Base-by-base conservation (phyloP, 2,797 vertebrate genomes). In the Lemur catta region DNA sequence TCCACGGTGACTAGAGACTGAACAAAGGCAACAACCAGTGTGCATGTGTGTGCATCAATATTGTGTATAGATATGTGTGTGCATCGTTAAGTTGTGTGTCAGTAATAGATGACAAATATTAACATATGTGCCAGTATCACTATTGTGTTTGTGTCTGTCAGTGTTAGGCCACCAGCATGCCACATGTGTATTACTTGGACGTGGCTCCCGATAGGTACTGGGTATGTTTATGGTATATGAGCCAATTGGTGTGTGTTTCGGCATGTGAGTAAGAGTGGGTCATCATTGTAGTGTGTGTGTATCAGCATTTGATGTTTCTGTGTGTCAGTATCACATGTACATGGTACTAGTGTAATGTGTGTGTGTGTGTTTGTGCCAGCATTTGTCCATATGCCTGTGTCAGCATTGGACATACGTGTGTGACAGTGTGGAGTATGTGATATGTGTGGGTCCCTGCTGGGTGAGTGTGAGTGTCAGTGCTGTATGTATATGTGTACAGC, bases 291-390 rank as follows among this genome's bases (percentile, higher is more conserved):
- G 6, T n/a, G 7, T 14, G 4, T 22, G n/a, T 43, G 63, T 30
- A 12, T 71, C 59, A 3, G 71, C 18, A n/a, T 35, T 28, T 18
- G 35, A 48, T 14, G 6, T 65, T 38, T 85, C 30, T 76, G 20
- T 41, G 17, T 11, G 20, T 81, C 17, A 10, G 38, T 18, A 2
- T 4, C 22, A 69, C 50, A n/a, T 15, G 11, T 24, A 30, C 15
- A 3, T 26, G 14, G 8, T 22, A 0, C 63, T 35, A 35, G 61
- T 12, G 18, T 75, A 3, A 22, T 3, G 0, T 14, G 7, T 1
- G 9, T 17, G 4, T 7, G 0, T 6, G 1, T 13, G 11, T 22
- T 67, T 35, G 10, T 24, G 20, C 71, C 22, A 3, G 52, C n/a
- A 2, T 3, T 38, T 59, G 75, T 38, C 38, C 3, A 2, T 24